phyloP scores from a whole-genome alignment of 2,113 vertebrate species.

The Naja naja region DNA sequence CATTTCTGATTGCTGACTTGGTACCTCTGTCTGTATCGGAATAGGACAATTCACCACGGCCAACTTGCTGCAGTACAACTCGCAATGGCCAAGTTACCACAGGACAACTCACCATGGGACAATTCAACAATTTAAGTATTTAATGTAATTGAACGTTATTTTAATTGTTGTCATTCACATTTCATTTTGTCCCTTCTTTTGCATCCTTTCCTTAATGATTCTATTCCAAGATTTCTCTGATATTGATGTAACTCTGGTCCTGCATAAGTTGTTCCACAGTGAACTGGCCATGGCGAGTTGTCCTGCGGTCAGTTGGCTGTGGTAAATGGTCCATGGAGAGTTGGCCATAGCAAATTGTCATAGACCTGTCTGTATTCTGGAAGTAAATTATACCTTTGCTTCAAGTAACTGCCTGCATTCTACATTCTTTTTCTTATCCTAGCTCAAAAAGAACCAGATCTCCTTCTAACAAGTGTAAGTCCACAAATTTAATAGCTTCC shows the following conservation, averaged over 20 bases:
- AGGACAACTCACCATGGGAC: neutral
- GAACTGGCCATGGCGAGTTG: neutral
- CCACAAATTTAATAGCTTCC: neutral
- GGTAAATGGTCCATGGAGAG: neutral
- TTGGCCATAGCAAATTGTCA: neutral
- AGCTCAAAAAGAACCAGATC: neutral
- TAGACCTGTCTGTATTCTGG: neutral
- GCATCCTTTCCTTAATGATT: neutral
- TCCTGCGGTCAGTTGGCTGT: neutral
- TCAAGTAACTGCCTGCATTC: neutral
- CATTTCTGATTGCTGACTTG: neutral
- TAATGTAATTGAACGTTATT: neutral
- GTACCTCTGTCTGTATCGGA: neutral
- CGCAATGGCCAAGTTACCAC: neutral
- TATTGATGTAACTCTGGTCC: neutral
- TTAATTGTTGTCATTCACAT: neutral
- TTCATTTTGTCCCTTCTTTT: neutral
- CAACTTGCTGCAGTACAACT: neutral
- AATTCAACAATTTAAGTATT: neutral
- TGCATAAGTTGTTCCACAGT: neutral
- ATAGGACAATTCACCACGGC: neutral
- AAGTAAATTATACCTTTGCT: neutral
- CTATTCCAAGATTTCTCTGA: neutral
- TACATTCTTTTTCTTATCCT: neutral
- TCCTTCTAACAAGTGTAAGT: neutral